Base-by-base conservation (phyloP, 2,888 invertebrate genomes). In the Plagodis dolabraria region DNA sequence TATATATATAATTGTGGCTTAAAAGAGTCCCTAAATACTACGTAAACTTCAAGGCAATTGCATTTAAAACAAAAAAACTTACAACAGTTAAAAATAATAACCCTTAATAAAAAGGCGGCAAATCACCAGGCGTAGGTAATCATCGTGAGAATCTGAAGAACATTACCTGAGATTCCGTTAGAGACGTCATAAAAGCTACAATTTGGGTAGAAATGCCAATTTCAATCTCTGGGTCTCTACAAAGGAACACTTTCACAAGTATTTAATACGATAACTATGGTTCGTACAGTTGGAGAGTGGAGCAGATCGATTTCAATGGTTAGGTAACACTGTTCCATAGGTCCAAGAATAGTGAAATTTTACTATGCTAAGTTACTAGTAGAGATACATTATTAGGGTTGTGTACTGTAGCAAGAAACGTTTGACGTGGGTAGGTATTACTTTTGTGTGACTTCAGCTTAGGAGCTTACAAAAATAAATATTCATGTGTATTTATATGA, bases 301-400 rank as follows among this genome's bases (percentile, higher is more conserved):
- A 71, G 64, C 38, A 64, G 69, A 74, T 72, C 68, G 67, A 73
- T 78, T 78, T 76, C 70, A 69, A 71, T 71, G 62, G 66, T 79
- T 79, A 75, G 72, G 42, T 60, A 52, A 22, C 22, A 22, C 22
- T 22, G 22, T 22, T 22, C 22, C 22, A 22, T 22, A 22, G 22
- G 22, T 22, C 22, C 22, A 22, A 22, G 22, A 2, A 22, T 22
- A 22, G 22, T 22, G 22, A 22, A 22, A 22, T 22, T 22, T 22
- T 22, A 22, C 22, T 22, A 4, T 22, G 2, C 4, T 22, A 22
- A 22, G 22, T 22, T 22, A 22, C 22, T 22, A 22, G 22, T 22
- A 22, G 22, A 22, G 22, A 4, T n/a, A n/a, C 22, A 22, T 22
- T 22, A 22, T 22, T 22, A 22, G 22, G 22, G 22, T 22, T 22